Evolutionary conservation across 2,797 vertebrate species (phyloP).

Genomic region (Arnoldichthys spilopterus): DNA sequence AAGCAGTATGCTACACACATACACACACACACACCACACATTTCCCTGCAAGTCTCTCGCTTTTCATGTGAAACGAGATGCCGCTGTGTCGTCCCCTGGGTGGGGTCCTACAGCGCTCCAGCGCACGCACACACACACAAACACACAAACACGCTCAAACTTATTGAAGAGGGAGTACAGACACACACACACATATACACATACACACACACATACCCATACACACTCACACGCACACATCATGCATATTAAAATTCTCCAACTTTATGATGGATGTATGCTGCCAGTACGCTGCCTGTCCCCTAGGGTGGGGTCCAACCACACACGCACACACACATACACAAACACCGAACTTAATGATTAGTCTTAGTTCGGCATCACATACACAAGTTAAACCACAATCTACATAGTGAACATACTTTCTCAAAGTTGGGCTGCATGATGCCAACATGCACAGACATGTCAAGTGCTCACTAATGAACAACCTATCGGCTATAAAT

Average conservation of each 20-base stretch:
- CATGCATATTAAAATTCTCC: conserved; percentile 56
- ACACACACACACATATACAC: conserved; percentile 46
- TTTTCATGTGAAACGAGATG: conserved; percentile 81
- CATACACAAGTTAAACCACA: conserved; percentile 27
- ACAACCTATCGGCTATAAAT: neutral
- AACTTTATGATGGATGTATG: conserved; percentile 57
- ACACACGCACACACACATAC: conserved; percentile 41
- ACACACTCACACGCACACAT: conserved; percentile 39
- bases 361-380: conserved; percentile 45
- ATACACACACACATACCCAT: conserved; percentile 48
- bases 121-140: conserved; percentile 48
- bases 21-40: conserved; percentile 52
- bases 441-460: conserved; percentile 19
- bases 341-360: conserved; percentile 49
- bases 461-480: neutral
- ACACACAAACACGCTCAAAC: conserved; percentile 50
- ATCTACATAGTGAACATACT: conserved; percentile 45
- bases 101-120: conserved; percentile 55
- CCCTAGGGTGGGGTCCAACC: conserved; percentile 52
- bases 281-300: conserved; percentile 51
- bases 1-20: too few relatives aligned
- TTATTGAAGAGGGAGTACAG: conserved; percentile 37
- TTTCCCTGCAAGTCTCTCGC: conserved; percentile 65
- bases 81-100: conserved; percentile 75
- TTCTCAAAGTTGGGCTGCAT: conserved; percentile 37